Base-by-base conservation (phyloP, 2,888 invertebrate species). In the Drymonia ruficornis region DNA sequence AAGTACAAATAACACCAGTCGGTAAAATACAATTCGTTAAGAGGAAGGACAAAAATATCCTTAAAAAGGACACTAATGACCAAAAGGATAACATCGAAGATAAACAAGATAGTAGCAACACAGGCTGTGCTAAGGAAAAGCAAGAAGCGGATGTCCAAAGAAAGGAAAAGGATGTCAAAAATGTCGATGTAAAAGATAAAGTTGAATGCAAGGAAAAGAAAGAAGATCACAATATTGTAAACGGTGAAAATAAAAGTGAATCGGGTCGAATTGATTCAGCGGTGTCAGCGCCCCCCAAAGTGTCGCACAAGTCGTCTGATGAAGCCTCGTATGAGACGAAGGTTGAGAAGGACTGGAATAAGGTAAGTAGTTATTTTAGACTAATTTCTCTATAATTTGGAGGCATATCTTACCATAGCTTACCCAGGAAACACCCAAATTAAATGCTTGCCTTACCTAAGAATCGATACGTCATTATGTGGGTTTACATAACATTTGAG, bases 21-120 rank as follows among this genome's bases (percentile, higher is more conserved):
- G 61, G 64, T 29, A 67, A 63, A 16, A 64, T 76, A 56, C 68
- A 70, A 16, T 71, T 67, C 49, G 65, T 67, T 13, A 68, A 61
- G 36, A 73, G 63, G 50, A 72, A 66, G 45, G 61, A 61, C 18
- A 56, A 56, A 15, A 34, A 16, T 28, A 19, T 47, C 18, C 31
- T 12, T n/a, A 42, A 29, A 19, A 40, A 13, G 18, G 12, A 29
- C 6, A 23, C 5, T 42, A 51, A 43, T 13, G 29, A 44, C 1
- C 11, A 23, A 44, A 23, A 23, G 19, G 9, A 42, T 18, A 18
- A 18, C 4, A 40, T 40, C 6, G 15, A 9, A 15, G 40, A 16
- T 15, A 15, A 16, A 9, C 19, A 43, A 4, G 19, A 43, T 5
- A 42, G 18, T 19, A 13, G 18, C 5, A 40, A 43, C 13, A 28